phyloP scores from a whole-genome alignment of 2,797 vertebrate genomes.

The Pangasius djambal region DNA sequence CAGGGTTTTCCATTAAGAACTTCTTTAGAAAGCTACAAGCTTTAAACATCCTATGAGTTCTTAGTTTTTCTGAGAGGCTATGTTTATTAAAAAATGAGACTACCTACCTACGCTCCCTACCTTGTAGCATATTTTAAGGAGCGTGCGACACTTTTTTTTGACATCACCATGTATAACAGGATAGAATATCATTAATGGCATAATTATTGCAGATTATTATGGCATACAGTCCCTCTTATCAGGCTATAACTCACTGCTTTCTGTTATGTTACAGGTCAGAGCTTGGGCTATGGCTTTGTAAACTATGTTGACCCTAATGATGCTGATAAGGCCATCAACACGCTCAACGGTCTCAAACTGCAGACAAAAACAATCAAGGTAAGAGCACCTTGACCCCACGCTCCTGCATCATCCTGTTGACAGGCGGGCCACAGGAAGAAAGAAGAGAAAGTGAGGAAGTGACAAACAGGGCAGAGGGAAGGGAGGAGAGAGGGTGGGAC shows the following conservation, averaged over 20 bases:
- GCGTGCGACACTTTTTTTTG: neutral
- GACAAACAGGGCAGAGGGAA: constrained; percentile 73
- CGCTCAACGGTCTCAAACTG: constrained; percentile 95
- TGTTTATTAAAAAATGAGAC: neutral
- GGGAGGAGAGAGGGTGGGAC: constrained; percentile 60
- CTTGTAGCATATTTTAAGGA: neutral
- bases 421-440: constrained; percentile 52
- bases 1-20: neutral
- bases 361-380: constrained; percentile 99
- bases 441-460: constrained; percentile 39
- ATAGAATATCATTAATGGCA: neutral
- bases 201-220: neutral
- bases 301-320: constrained; percentile 97
- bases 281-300: constrained; percentile 95
- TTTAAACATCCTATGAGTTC: neutral
- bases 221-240: neutral
- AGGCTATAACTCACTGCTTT: neutral
- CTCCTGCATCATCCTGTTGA: constrained; percentile 43
- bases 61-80: neutral
- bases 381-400: constrained; percentile 53
- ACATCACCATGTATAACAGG: neutral
- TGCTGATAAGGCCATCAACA: constrained; percentile 96
- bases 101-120: neutral
- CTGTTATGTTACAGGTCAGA: constrained; percentile 81
- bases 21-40: neutral